Base-by-base conservation (phyloP, 1,140 invertebrate genomes). In the Formica selysi region DNA sequence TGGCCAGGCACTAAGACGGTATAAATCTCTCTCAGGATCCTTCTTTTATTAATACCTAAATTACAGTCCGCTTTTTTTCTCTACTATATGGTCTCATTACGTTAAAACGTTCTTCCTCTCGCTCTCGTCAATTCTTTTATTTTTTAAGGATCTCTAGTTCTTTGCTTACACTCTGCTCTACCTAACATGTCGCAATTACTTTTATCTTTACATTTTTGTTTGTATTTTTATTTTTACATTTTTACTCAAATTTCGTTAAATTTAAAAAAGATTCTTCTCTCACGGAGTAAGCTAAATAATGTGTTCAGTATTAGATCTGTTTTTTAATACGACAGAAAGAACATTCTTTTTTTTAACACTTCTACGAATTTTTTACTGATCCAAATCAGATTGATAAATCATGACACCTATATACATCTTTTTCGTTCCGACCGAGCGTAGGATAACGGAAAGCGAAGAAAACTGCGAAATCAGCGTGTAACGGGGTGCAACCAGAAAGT, bases 391-490 rank as follows among this genome's bases (percentile, higher is more conserved):
- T 38, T 59, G 32, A 32, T 74, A 61, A 73, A 74, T 67, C 32
- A 44, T 19, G 61, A 65, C 32, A 80, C 38, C 10, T 68, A 51
- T 51, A 51, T 51, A 64, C 38, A 8, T 73, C 29, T 59, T 71
- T 26, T 8, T n/a, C 10, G 22, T 41, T 22, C 3, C 19, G 16
- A 36, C 2, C 13, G 26, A 57, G 54, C 29, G n/a, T 61, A 13
- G n/a, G 16, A 41, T 51, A 62, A 70, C 36, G 32, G 71, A 29
- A 22, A 67, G 32, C 38, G 83, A 70, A 76, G 86, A 78, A 88
- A 92, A 92, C 86, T 89, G 89, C 90, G 36, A 89, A 70, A 92
- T 92, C 92, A 92, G 91, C 90, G 87, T 38, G 44, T 44, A 64
- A 65, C 32, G 54, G 64, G 54, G 64, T 78, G 85, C 68, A 81